phyloP scores from a whole-genome alignment of 2,888 invertebrate species.

The Cephus pygmeus region DNA sequence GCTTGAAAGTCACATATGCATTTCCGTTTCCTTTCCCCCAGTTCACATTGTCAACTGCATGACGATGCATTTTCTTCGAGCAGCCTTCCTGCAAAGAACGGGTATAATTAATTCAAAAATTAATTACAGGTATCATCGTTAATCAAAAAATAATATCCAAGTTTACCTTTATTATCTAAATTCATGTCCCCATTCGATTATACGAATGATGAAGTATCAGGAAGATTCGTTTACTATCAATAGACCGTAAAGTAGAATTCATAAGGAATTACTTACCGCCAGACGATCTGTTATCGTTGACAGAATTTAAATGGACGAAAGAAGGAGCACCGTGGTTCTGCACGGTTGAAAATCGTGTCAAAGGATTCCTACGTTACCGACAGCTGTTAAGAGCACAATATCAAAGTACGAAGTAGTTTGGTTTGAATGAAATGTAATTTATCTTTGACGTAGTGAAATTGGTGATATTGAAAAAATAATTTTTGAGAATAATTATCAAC shows the following conservation, averaged over 20 bases:
- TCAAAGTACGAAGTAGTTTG: background rate
- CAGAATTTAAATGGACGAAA: background rate
- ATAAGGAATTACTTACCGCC: background rate
- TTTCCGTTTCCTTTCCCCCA: background rate
- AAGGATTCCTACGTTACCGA: background rate
- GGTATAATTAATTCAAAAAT: background rate
- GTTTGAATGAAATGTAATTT: background rate
- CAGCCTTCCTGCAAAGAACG: background rate
- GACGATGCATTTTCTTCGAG: background rate
- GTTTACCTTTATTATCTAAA: background rate
- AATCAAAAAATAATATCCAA: background rate
- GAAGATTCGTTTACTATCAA: background rate
- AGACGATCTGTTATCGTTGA: background rate
- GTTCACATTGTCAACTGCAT: background rate
- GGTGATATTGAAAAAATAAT: background rate
- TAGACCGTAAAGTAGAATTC: background rate
- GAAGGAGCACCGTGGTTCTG: no score
- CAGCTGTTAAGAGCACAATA: background rate
- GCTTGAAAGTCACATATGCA: background rate
- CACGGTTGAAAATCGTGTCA: no score
- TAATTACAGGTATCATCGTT: background rate
- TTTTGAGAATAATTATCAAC: background rate
- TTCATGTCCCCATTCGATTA: background rate
- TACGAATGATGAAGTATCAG: background rate
- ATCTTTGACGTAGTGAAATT: background rate